Evolutionary conservation across 1,140 invertebrate genomes (phyloP).

Genomic region (Trissolcus basalis): DNA sequence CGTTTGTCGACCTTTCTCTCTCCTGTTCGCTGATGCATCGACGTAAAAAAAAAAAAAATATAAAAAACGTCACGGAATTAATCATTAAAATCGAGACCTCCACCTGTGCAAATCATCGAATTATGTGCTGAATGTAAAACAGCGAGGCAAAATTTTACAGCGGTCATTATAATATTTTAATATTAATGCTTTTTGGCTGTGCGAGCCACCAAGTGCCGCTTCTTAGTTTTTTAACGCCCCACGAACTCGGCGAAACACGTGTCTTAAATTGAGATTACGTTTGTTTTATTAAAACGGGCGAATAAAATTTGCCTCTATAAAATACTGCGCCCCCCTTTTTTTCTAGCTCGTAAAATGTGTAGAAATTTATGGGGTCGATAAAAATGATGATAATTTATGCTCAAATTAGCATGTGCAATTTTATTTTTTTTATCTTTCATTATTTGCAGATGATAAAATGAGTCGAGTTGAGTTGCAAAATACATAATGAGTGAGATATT

Average conservation of each 20-base stretch:
- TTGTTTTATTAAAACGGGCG: slow-evolving; percentile 1
- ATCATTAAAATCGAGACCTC: slow-evolving; percentile 13
- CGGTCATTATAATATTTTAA: slow-evolving; percentile 40
- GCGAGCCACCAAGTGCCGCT: slow-evolving; percentile 6
- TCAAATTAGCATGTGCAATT: too few relatives aligned
- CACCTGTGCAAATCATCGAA: slow-evolving; percentile 20
- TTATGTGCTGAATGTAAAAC: slow-evolving; percentile 24
- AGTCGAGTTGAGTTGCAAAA: too few relatives aligned
- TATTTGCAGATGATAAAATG: too few relatives aligned
- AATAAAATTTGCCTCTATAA: not conserved
- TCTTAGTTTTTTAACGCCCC: slow-evolving; percentile 12
- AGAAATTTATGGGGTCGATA: too few relatives aligned
- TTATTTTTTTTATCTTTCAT: too few relatives aligned
- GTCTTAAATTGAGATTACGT: slow-evolving; percentile 27
- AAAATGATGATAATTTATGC: too few relatives aligned
- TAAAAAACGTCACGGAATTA: too few relatives aligned
- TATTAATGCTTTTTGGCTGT: slow-evolving; percentile 41
- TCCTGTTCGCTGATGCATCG: not conserved
- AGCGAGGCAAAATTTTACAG: slow-evolving; percentile 27
- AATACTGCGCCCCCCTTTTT: not conserved
- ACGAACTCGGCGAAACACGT: not conserved
- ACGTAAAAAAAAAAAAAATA: not conserved
- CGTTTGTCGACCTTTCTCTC: slow-evolving; percentile 16
- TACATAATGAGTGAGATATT: too few relatives aligned
- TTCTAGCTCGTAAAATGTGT: too few relatives aligned